Evolutionary conservation across 1,140 invertebrate species (phyloP), one percentile per base, ranked within the genome.

Genomic region (Drosophila baimaii): DNA sequence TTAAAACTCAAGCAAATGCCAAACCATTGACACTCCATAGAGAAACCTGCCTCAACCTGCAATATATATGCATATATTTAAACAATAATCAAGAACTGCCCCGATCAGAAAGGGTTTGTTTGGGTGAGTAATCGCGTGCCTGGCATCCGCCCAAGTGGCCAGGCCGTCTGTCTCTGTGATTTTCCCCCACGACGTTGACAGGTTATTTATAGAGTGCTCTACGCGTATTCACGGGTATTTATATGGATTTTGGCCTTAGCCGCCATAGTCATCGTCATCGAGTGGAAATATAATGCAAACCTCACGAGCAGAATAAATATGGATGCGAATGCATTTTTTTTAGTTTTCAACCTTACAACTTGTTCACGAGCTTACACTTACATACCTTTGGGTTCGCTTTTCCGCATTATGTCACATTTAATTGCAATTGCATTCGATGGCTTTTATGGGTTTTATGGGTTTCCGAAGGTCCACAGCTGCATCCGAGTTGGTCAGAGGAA

Each of bases 371-470:
- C 15, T 21, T 17, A 37, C 27, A 55, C 1, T 29, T 33, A n/a
- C 35, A 54, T 70, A 61, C 64, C 63, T 81, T 70, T 66, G 27
- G 6, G 23, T 54, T 39, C 37, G 56, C 39, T 66, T 56, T 86
- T 86, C 82, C 75, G 82, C 59, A 68, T 86, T 86, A 58, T 88
- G 79, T 79, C 82, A 88, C 23, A 55, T 41, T 62, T 41, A 82
- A 74, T 83, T 79, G 63, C 62, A 43, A 62, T 47, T 23, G 25
- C 44, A 10, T 9, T 41, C 62, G 37, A 62, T 47, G 27, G 25
- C 44, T n/a, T 9, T 41, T 46, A 59, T 76, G 62, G 62, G 56
- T 80, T 58, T 58, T 62, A 70, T 78, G 69, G 78, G 39, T 31
- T 77, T 70, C 31, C 56, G 79, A 83, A 83, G 79, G 83, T 70